Evolutionary conservation across 2,888 invertebrate genomes (phyloP).

Genomic region (Calameuta filiformis): DNA sequence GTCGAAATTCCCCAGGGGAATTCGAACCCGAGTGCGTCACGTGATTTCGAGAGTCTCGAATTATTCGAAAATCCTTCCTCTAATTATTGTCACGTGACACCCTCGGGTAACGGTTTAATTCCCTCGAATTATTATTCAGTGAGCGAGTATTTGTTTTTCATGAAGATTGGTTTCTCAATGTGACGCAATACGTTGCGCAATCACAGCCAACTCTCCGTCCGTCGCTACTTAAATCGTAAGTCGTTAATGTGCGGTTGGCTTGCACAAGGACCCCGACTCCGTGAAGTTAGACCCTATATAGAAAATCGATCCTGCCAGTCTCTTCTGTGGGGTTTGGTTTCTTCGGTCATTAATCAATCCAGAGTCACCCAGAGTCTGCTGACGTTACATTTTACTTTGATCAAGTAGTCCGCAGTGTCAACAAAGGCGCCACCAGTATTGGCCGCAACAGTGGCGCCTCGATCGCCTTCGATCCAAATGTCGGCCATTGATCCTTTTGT

Average conservation of each 20-base stretch:
- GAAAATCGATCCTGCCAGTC: neutral
- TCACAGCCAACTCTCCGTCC: neutral
- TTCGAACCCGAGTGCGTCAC: neutral
- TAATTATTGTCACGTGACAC: too few relatives aligned
- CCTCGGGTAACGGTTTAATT: too few relatives aligned
- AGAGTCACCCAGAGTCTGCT: neutral
- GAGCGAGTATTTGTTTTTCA: neutral
- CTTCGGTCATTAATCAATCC: conserved; percentile 1
- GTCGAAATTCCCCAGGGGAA: neutral
- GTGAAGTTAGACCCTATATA: neutral
- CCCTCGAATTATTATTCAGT: neutral
- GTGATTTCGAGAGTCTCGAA: neutral
- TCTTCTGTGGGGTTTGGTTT: neutral
- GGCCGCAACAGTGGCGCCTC: too few relatives aligned
- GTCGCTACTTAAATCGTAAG: neutral
- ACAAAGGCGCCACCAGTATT: too few relatives aligned
- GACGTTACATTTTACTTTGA: neutral
- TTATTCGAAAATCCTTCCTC: neutral
- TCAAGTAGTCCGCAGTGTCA: neutral
- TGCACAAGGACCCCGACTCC: neutral
- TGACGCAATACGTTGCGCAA: neutral
- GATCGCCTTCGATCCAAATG: too few relatives aligned
- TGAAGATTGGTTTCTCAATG: neutral
- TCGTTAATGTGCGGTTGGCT: neutral
- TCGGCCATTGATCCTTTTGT: too few relatives aligned